These are phyloP conservation scores for Rhyacophila brunnea DNA, from an alignment of 1,140 invertebrate species.

Conservation along the genomic window DNA sequence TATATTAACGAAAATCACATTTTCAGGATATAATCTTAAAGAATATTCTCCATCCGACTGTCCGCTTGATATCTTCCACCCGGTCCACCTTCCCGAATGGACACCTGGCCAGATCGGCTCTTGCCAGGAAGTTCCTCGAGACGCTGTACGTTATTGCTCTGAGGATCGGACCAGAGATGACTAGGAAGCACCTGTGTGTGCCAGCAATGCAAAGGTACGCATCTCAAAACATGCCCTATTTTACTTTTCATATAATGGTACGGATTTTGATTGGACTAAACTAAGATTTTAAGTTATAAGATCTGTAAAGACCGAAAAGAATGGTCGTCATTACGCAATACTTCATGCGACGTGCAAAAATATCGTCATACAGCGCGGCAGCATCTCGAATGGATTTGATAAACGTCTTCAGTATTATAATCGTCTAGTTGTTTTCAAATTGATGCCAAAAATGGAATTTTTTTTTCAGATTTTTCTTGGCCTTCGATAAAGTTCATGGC, in stretches of 20 bases:
- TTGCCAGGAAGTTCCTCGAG: constrained; percentile 80
- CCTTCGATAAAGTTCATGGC: constrained; percentile 78
- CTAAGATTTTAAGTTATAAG: too few relatives aligned
- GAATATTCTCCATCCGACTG: constrained; percentile 74
- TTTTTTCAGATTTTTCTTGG: constrained; percentile 71
- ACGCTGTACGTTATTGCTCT: constrained; percentile 75
- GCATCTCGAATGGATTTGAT: not conserved
- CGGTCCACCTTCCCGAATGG: constrained; percentile 79
- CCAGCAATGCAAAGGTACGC: constrained; percentile 61
- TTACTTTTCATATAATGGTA: not conserved
- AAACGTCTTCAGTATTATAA: too few relatives aligned
- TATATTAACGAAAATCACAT: too few relatives aligned
- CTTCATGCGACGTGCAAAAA: too few relatives aligned
- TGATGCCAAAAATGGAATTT: constrained; percentile 38
- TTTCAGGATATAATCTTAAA: constrained; percentile 69
- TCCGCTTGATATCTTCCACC: constrained; percentile 70
- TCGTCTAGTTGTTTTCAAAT: not conserved
- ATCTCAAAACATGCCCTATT: not conserved
- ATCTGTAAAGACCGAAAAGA: too few relatives aligned
- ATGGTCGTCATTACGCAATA: too few relatives aligned
- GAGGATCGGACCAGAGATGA: constrained; percentile 82
- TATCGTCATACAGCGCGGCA: too few relatives aligned
- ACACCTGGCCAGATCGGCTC: constrained; percentile 64
- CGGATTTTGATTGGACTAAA: too few relatives aligned
- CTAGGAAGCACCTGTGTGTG: constrained; percentile 72